Conservation (phyloP, 2,797 vertebrate species). For the Acanthiza pusilla region DNA sequence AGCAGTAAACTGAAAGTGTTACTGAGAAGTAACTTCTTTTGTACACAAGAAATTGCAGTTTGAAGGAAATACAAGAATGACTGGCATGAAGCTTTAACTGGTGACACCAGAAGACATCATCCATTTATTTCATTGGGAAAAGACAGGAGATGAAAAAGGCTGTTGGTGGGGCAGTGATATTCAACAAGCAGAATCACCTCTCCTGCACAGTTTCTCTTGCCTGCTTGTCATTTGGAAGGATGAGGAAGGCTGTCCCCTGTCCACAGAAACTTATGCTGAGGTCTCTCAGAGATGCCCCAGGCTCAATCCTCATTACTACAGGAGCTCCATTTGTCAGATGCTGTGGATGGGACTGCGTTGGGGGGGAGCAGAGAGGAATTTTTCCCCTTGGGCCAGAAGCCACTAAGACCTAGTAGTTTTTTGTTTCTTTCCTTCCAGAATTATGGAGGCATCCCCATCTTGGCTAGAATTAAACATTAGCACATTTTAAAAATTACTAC, state of each 20-base stretch:
- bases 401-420: neutral
- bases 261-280: neutral
- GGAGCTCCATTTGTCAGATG: neutral
- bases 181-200: neutral
- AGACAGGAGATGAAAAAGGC: neutral
- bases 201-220: neutral
- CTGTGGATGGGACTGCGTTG: neutral
- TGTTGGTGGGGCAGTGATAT: neutral
- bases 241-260: neutral
- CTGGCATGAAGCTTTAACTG: neutral
- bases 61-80: neutral
- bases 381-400: neutral
- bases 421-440: neutral
- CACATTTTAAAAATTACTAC: neutral
- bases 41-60: neutral
- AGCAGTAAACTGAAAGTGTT: neutral
- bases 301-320: neutral
- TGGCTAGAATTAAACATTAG: neutral
- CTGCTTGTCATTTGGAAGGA: neutral
- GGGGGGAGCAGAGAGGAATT: neutral
- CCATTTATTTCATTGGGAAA: neutral
- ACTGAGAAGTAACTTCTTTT: neutral
- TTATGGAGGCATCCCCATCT: neutral
- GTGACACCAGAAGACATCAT: neutral
- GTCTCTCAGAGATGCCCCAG: neutral